Evolutionary conservation across 2,888 invertebrate species (phyloP).

Genomic region (Leptinotarsa rubiginosa): DNA sequence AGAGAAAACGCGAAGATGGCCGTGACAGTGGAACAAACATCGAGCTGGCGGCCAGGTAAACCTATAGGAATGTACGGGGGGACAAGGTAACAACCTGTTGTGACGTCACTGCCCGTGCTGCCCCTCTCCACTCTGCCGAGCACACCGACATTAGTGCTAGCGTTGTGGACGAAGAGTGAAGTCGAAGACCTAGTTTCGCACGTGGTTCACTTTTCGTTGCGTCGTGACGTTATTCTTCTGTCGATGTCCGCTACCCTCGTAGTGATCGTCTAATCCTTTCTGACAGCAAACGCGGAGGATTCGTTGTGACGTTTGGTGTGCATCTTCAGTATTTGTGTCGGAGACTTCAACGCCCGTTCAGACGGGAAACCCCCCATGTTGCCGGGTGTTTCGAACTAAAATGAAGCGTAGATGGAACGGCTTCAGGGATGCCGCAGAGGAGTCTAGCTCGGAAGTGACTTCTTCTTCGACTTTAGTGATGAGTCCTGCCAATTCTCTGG

Average conservation of each 20-base stretch:
- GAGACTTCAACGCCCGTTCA: slow-evolving; percentile 45
- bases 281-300: not conserved
- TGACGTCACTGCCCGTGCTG: slow-evolving; percentile 63
- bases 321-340: slow-evolving; percentile 9
- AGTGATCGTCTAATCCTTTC: not conserved
- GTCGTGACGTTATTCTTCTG: slow-evolving; percentile 25
- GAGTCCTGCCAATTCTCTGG: slow-evolving; percentile 79
- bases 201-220: slow-evolving; percentile 37
- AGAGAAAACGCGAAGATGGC: slow-evolving; percentile 60
- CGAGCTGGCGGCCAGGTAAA: slow-evolving; percentile 60
- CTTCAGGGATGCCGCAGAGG: slow-evolving; percentile 76
- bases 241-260: slow-evolving; percentile 18
- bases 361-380: slow-evolving; percentile 25
- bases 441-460: slow-evolving; percentile 82
- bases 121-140: slow-evolving; percentile 49
- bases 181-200: slow-evolving; percentile 41
- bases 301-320: not conserved
- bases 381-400: slow-evolving; percentile 43
- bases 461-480: slow-evolving; percentile 79
- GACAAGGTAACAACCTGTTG: slow-evolving; percentile 67
- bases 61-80: slow-evolving; percentile 59
- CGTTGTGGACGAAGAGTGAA: slow-evolving; percentile 47
- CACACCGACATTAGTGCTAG: slow-evolving; percentile 46
- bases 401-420: slow-evolving; percentile 83
- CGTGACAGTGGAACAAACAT: slow-evolving; percentile 64